Conservation (phyloP, 2,888 invertebrate genomes). For the Megalurothrips usitatus region DNA sequence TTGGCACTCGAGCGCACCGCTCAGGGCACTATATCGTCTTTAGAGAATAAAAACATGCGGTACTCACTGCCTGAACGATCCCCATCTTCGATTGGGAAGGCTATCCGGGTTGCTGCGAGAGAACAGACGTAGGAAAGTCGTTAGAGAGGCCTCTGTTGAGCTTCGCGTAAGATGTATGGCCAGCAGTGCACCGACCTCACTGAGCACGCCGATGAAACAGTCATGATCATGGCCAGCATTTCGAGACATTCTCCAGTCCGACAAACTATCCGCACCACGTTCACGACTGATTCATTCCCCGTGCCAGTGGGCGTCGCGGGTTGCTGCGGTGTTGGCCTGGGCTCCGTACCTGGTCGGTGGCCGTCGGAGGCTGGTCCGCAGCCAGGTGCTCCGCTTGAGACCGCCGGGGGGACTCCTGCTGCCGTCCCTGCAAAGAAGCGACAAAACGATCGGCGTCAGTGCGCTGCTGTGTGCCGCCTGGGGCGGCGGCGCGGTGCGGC, state of each 20-base stretch:
- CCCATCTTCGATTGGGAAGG: constrained; percentile 59
- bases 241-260: too few relatives aligned
- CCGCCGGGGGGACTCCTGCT: neutral
- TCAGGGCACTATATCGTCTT: neutral
- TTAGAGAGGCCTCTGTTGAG: neutral
- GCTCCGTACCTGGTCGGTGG: constrained; percentile 68
- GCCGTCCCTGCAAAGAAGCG: neutral
- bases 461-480: neutral
- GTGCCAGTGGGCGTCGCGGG: too few relatives aligned
- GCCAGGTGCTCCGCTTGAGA: constrained; percentile 68
- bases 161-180: too few relatives aligned
- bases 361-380: constrained; percentile 74
- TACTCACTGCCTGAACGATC: constrained; percentile 54
- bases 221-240: too few relatives aligned
- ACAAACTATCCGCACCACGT: neutral
- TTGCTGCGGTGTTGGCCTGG: too few relatives aligned
- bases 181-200: too few relatives aligned
- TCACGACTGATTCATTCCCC: neutral
- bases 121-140: constrained; percentile 30
- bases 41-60: neutral
- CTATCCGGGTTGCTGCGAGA: constrained; percentile 55
- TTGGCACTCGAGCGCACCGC: neutral
- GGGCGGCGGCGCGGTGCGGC: neutral
- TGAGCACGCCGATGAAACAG: too few relatives aligned
- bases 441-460: neutral